Percentiles rank a stretch among this genome's conserved stretches.
These are phyloP conservation scores for Erithacus rubecula DNA, from an alignment of 2,797 vertebrate species.

Conservation along the genomic window DNA sequence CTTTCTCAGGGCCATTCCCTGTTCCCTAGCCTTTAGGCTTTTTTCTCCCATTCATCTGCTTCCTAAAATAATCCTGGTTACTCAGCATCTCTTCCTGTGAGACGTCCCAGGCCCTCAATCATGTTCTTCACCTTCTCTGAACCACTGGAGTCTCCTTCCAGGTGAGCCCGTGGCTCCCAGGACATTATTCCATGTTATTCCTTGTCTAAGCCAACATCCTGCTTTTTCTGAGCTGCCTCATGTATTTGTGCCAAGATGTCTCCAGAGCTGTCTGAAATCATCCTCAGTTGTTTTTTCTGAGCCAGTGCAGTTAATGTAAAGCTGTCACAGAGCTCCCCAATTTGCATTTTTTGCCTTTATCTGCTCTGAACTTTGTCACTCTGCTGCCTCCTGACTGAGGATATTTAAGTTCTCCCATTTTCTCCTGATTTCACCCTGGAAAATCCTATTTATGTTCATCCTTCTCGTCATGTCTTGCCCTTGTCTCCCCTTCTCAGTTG, in stretches of 20 bases:
- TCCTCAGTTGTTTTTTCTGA: background rate
- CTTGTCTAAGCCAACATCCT: background rate
- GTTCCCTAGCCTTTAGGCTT: background rate
- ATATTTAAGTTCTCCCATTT: background rate
- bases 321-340: background rate
- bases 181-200: rapidly evolving
- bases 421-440: background rate
- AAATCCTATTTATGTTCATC: background rate
- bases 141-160: background rate
- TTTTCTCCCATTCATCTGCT: background rate
- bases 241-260: background rate
- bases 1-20: background rate
- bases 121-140: background rate
- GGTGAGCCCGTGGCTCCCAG: background rate
- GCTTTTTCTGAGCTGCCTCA: background rate
- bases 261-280: background rate
- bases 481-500: background rate
- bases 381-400: background rate
- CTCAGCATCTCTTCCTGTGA: background rate
- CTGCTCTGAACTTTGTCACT: background rate
- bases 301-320: background rate
- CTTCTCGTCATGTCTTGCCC: background rate
- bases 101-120: background rate
- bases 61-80: slow-evolving; percentile 1
- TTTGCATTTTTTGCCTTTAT: slow-evolving; percentile 1